Conservation (phyloP, 2,797 vertebrate genomes). For the Anguilla marmorata region DNA sequence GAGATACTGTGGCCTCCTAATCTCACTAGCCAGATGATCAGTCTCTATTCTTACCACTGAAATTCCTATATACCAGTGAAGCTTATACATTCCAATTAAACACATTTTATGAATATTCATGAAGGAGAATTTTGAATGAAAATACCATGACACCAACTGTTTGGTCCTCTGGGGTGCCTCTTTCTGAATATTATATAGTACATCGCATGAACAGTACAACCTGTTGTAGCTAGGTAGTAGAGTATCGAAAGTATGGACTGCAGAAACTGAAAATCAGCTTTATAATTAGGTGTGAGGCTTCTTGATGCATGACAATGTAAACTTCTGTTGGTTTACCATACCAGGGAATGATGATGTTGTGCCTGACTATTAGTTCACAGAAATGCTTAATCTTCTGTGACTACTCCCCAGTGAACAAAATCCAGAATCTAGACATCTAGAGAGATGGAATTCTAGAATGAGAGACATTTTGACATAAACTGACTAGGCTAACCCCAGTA, state of each 20-base stretch:
- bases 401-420: background rate
- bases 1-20: background rate
- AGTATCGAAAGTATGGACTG: background rate
- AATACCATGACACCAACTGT: too few relatives aligned
- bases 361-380: background rate
- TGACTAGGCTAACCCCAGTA: background rate
- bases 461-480: background rate
- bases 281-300: background rate
- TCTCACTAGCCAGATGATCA: background rate
- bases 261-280: background rate
- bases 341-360: background rate
- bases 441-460: background rate
- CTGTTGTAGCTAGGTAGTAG: background rate
- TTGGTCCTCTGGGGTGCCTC: too few relatives aligned
- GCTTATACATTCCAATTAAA: background rate
- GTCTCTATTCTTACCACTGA: background rate
- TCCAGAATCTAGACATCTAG: background rate
- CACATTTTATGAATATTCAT: background rate
- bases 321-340: background rate
- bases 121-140: too few relatives aligned
- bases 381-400: background rate
- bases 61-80: background rate
- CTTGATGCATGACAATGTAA: background rate
- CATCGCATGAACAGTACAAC: background rate
- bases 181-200: background rate